phyloP scores from a whole-genome alignment of 1,140 invertebrate species.

The Drosophila santomea region DNA sequence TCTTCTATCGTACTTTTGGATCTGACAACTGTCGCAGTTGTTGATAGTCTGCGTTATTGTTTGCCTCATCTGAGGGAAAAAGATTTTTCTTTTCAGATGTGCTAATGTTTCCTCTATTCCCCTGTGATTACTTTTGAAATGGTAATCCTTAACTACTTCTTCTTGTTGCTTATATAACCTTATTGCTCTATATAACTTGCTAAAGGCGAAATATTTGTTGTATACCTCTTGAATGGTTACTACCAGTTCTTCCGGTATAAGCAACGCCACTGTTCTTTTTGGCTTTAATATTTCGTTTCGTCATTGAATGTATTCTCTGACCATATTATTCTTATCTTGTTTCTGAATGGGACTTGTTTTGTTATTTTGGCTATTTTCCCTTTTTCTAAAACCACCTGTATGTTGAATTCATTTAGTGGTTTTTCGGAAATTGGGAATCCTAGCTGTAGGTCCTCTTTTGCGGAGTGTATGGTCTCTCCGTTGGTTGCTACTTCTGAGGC shows the following conservation, averaged over 20 bases:
- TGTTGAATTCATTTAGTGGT: constrained; percentile 9
- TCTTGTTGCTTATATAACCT: too few relatives aligned
- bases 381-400: constrained; percentile 11
- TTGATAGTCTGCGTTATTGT: too few relatives aligned
- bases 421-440: constrained; percentile 11
- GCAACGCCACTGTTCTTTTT: not conserved
- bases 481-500: not conserved
- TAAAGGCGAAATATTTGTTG: too few relatives aligned
- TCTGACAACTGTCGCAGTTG: too few relatives aligned
- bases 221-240: not conserved
- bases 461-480: not conserved
- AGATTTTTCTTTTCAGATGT: too few relatives aligned
- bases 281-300: not conserved
- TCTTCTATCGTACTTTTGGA: too few relatives aligned
- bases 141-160: too few relatives aligned
- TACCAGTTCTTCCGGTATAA: not conserved
- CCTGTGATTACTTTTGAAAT: too few relatives aligned
- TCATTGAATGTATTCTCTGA: not conserved
- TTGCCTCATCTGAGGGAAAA: too few relatives aligned
- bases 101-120: too few relatives aligned
- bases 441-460: not conserved
- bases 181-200: too few relatives aligned
- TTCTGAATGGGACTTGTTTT: not conserved
- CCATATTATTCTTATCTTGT: too few relatives aligned
- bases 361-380: not conserved